phyloP scores from a whole-genome alignment of 2,888 invertebrate genomes.

The Galerucella calmariensis region DNA sequence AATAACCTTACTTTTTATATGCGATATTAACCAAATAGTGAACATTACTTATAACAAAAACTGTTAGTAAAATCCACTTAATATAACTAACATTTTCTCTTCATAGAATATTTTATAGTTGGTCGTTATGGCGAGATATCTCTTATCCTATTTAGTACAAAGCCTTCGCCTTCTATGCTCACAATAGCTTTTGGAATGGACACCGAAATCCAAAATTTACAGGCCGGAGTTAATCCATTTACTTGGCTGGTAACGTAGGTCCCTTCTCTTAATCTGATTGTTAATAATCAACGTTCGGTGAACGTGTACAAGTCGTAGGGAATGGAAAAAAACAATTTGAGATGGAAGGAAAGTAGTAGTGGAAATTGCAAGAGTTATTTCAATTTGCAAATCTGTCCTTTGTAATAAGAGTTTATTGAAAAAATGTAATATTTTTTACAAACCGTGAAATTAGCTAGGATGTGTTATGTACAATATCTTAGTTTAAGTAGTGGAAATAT shows the following conservation, averaged over 20 bases:
- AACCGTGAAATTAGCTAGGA: no score
- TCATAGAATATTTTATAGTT: neutral
- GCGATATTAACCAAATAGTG: no score
- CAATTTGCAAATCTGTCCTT: no score
- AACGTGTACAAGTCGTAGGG: constrained; percentile 3
- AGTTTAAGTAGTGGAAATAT: no score
- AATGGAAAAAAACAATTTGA: neutral
- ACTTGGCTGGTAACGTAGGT: constrained; percentile 21
- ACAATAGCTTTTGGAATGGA: neutral
- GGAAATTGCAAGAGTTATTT: neutral
- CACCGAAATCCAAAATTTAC: constrained; percentile 16
- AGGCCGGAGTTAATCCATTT: constrained; percentile 27
- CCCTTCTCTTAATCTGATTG: constrained; percentile 27
- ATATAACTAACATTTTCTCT: neutral
- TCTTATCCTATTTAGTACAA: constrained; percentile 5
- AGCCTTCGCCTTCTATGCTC: neutral
- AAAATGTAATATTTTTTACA: no score
- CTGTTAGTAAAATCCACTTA: no score
- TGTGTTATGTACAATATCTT: no score
- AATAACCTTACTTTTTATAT: no score
- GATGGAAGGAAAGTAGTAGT: neutral
- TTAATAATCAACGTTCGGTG: constrained; percentile 31
- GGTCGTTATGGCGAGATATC: neutral
- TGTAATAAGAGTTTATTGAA: no score
- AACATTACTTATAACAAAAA: no score